Evolutionary conservation across 2,888 invertebrate species (phyloP).

Genomic region (Tetranychus piercei): DNA sequence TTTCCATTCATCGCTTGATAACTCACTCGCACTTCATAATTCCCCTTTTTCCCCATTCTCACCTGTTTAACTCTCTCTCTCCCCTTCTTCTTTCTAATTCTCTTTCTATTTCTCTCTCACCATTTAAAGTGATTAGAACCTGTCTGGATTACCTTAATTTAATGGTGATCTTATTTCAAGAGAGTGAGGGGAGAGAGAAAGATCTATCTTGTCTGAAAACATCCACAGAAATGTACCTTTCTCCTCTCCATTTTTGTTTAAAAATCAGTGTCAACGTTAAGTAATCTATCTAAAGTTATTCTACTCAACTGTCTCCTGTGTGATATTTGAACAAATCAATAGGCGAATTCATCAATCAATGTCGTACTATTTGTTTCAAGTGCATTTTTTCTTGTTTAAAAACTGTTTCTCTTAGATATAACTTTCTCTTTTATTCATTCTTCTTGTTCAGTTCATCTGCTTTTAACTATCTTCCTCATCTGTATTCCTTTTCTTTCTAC

Average conservation of each 20-base stretch:
- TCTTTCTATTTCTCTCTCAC: background rate
- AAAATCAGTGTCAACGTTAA: background rate
- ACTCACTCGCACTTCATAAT: background rate
- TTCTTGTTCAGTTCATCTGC: background rate
- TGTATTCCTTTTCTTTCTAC: background rate
- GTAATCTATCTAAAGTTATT: background rate
- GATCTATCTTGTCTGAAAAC: background rate
- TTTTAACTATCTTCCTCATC: background rate
- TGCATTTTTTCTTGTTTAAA: background rate
- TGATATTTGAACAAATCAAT: background rate
- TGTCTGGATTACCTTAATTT: background rate
- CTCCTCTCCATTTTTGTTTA: background rate
- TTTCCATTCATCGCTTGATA: background rate
- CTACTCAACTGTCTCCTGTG: background rate
- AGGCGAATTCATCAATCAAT: background rate
- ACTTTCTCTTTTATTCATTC: background rate
- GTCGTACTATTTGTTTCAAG: background rate
- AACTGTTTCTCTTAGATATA: background rate
- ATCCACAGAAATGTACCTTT: background rate
- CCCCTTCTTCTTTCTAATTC: background rate
- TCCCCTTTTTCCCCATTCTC: background rate
- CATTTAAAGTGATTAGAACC: background rate
- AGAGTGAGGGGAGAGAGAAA: slow-evolving; percentile 1
- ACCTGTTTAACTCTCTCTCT: background rate
- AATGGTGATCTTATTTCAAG: background rate